Percentiles rank a stretch among this genome's conserved stretches.
phyloP scores from a whole-genome alignment of 2,797 vertebrate species.

The Rhyacichthys aspro region DNA sequence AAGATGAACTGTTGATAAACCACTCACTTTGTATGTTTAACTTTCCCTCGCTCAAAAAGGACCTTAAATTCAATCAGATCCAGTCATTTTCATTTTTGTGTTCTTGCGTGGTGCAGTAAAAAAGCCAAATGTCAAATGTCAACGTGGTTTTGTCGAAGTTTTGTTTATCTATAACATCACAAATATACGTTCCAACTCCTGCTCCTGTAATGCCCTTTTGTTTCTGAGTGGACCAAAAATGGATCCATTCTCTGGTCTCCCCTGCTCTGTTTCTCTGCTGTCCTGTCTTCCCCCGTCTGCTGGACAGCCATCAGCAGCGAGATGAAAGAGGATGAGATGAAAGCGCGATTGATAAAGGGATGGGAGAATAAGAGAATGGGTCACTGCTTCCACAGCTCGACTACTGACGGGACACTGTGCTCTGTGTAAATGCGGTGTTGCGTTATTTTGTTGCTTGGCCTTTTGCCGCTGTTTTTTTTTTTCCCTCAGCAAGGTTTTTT shows the following conservation, averaged over 20 bases:
- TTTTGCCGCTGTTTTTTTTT: slow-evolving; percentile 17
- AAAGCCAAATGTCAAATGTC: too few species aligned
- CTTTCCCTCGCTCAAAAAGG: background rate
- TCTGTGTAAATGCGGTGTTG: slow-evolving; percentile 21
- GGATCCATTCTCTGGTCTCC: background rate
- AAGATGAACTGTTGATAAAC: background rate
- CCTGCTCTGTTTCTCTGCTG: slow-evolving; percentile 2
- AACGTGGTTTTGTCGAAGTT: too few species aligned
- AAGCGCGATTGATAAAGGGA: slow-evolving; percentile 60
- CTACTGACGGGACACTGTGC: slow-evolving; percentile 26
- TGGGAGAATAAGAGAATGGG: slow-evolving; percentile 61
- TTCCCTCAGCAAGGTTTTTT: slow-evolving; percentile 9
- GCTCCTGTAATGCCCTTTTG: background rate
- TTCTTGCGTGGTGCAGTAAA: too few species aligned
- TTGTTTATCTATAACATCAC: too few species aligned
- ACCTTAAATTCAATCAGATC: background rate
- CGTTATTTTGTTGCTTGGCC: slow-evolving; percentile 3
- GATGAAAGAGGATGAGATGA: slow-evolving; percentile 69
- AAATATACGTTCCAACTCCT: background rate
- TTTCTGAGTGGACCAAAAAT: background rate
- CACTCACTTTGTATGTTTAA: background rate
- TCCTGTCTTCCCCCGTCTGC: slow-evolving; percentile 10
- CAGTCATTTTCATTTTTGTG: too few species aligned
- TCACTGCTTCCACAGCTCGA: slow-evolving; percentile 50
- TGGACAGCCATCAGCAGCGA: slow-evolving; percentile 46